Percentiles rank a stretch among this genome's conserved stretches.
These are phyloP conservation scores for Subacronicta megacephala DNA, from an alignment of 2,888 invertebrate species.

Conservation along the genomic window DNA sequence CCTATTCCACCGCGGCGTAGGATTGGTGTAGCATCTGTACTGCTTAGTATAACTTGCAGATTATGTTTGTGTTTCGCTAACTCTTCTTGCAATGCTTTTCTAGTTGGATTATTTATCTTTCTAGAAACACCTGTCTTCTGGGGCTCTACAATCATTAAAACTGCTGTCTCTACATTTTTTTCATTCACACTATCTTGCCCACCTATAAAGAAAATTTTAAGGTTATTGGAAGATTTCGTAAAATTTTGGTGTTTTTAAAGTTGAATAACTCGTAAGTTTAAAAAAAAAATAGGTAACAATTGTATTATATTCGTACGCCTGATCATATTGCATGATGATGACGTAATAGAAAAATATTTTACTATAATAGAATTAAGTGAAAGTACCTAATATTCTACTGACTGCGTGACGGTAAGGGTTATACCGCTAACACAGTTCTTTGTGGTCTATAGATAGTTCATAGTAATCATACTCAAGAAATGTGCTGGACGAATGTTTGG, in stretches of 20 bases:
- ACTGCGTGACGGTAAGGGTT: too few species aligned
- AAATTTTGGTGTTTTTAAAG: neutral
- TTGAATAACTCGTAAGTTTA: too few species aligned
- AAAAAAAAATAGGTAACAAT: too few species aligned
- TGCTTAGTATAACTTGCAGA: conserved; percentile 65
- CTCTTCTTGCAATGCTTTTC: conserved; percentile 46
- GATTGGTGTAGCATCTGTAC: conserved; percentile 77
- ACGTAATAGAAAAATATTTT: too few species aligned
- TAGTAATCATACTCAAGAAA: too few species aligned
- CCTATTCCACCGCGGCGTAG: conserved; percentile 66
- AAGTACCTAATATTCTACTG: too few species aligned
- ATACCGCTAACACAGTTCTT: too few species aligned
- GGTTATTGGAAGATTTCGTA: conserved; percentile 18
- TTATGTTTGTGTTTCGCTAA: conserved; percentile 69
- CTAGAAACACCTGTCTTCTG: neutral
- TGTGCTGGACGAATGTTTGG: too few species aligned
- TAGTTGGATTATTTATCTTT: conserved; percentile 3
- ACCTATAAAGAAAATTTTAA: conserved; percentile 56
- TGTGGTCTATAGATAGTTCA: too few species aligned
- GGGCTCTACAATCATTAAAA: conserved; percentile 36
- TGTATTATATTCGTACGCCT: too few species aligned
- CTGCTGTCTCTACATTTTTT: conserved; percentile 25
- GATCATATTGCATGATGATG: too few species aligned
- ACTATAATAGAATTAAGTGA: too few species aligned
- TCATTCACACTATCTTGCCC: conserved; percentile 26